phyloP scores from a whole-genome alignment of 2,888 invertebrate species.

The Drosophila mercatorum region DNA sequence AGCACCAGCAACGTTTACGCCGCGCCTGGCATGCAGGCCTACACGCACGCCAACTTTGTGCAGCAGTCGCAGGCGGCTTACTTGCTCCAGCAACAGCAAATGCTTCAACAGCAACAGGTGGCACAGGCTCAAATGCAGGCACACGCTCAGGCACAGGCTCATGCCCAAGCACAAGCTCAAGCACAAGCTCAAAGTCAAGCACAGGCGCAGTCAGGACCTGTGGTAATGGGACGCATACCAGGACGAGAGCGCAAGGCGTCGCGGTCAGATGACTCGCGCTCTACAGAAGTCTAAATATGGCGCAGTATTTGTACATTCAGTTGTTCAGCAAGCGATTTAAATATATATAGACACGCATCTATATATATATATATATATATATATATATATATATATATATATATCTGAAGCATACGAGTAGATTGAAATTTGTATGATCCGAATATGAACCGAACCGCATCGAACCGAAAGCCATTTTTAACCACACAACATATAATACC shows the following conservation, averaged over 20 bases:
- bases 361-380: constrained; percentile 26
- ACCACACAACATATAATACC: constrained; percentile 25
- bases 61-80: constrained; percentile 76
- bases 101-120: constrained; percentile 85
- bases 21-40: constrained; percentile 72
- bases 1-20: constrained; percentile 67
- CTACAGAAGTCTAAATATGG: constrained; percentile 83
- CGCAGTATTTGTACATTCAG: constrained; percentile 48
- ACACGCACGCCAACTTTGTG: constrained; percentile 73
- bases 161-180: constrained; percentile 79
- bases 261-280: constrained; percentile 86
- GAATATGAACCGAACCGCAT: constrained; percentile 64
- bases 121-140: constrained; percentile 85
- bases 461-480: constrained; percentile 71
- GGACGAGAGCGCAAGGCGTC: constrained; percentile 86
- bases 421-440: constrained; percentile 49
- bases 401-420: constrained; percentile 20
- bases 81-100: constrained; percentile 72
- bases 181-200: constrained; percentile 85
- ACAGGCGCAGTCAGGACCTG: constrained; percentile 58
- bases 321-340: constrained; percentile 55
- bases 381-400: constrained; percentile 35
- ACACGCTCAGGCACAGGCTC: constrained; percentile 83
- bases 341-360: constrained; percentile 22
- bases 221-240: constrained; percentile 78